These are phyloP conservation scores for Anthopleura sola DNA, from an alignment of 64 coral and sea anemone species.

Conservation along the genomic window DNA sequence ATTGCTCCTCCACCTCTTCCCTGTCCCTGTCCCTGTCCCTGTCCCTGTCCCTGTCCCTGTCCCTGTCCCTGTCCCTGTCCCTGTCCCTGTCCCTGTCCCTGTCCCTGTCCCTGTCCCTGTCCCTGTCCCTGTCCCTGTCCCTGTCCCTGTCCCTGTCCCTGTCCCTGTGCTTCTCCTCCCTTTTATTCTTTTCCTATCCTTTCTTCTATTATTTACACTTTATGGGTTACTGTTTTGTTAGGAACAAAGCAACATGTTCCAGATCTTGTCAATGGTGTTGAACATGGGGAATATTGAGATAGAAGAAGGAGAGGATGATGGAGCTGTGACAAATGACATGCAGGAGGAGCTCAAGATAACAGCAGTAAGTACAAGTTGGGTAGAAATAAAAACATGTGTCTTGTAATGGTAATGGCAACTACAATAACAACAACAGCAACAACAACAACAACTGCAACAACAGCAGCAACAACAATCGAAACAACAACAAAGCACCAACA, in stretches of 20 bases:
- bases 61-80: no score
- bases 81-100: no score
- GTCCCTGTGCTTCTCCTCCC: no score
- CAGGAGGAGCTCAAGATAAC: slow-evolving; percentile 49
- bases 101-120: no score
- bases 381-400: neutral
- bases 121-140: no score
- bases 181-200: no score
- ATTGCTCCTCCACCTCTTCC: no score
- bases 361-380: slow-evolving; percentile 43
- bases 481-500: neutral
- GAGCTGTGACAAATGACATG: slow-evolving; percentile 53
- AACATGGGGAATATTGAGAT: slow-evolving; percentile 78
- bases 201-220: neutral
- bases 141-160: no score
- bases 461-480: neutral
- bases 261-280: slow-evolving; percentile 51
- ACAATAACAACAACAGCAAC: neutral
- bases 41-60: no score
- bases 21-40: no score
- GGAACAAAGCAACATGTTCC: slow-evolving; percentile 78
- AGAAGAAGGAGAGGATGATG: slow-evolving; percentile 71
- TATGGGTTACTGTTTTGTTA: neutral
- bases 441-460: neutral
- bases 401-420: neutral